Base-by-base conservation (phyloP, 2,888 invertebrate species). In the Altica lythri region DNA sequence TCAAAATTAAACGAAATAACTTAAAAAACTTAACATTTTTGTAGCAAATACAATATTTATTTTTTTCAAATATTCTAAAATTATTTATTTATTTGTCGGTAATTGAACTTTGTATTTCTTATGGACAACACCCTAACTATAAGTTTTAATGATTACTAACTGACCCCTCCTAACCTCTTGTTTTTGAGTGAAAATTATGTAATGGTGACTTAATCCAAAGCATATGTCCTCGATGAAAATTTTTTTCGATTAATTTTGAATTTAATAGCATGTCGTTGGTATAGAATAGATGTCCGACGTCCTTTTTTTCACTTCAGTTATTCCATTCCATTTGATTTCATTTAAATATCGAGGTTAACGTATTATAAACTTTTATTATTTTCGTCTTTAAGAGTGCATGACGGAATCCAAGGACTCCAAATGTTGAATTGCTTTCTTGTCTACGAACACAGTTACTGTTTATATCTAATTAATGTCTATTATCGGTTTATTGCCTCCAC, bases 361-460 rank as follows among this genome's bases (percentile, higher is more conserved):
- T 53, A 53, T 59, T 48, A 45, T 53, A 54, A 47, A 55, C 40
- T 57, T 59, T 59, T 34, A 52, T 55, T 55, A 55, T 55, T 55
- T 57, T 57, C 48, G 43, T 55, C 52, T 57, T 55, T 55, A 60
- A 60, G 55, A 55, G 55, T 55, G 60, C 60, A 52, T 60, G 57
- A 60, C 60, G 52, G 47, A 43, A 25, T 49, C 32, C 60, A 60
- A 60, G 60, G 57, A 32, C 57, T 48, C 43, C 47, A 32, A 53
- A 40, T 42, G 45, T 40, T 47, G 34, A 46, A 47, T 48, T 40
- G 19, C 30, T 49, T 49, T 49, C 32, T 49, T 18, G 14, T 35
- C 32, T 30, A 30, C 14, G 37, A 19, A 46, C 25, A 42, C 35
- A 45, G 51, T 55, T 58, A 49, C 44, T 43, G 43, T 43, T 43